phyloP scores from a whole-genome alignment of 2,888 invertebrate species.

The Trichogramma evanescens region DNA sequence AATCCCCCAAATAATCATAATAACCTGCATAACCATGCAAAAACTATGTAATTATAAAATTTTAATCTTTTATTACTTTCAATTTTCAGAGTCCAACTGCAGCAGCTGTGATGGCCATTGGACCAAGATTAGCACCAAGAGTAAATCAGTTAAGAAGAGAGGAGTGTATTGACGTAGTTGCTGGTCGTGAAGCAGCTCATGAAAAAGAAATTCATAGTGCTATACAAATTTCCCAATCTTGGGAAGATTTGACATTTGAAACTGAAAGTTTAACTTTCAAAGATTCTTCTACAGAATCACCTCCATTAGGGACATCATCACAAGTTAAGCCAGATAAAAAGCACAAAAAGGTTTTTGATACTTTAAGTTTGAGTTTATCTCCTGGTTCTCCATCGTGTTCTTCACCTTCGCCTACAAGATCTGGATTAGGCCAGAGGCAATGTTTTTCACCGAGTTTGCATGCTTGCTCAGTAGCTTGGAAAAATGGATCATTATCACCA shows the following conservation, averaged over 20 bases:
- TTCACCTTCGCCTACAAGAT: conserved; percentile 58
- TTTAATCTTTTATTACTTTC: conserved; percentile 10
- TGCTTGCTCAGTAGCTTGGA: conserved; percentile 45
- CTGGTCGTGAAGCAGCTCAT: conserved; percentile 81
- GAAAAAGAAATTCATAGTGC: conserved; percentile 86
- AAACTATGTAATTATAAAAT: neutral
- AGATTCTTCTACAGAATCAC: conserved; percentile 37
- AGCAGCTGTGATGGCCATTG: conserved; percentile 18
- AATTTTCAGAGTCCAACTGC: conserved; percentile 48
- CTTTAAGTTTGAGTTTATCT: conserved; percentile 45
- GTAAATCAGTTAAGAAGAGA: conserved; percentile 84
- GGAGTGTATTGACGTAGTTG: conserved; percentile 74
- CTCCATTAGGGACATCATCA: conserved; percentile 31
- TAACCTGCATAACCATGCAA: neutral
- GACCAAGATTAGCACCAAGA: conserved; percentile 69
- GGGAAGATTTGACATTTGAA: conserved; percentile 81
- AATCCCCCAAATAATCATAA: neutral
- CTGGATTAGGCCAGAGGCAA: conserved; percentile 48
- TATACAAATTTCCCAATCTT: conserved; percentile 91
- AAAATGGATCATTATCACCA: conserved; percentile 60
- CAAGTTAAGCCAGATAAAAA: conserved; percentile 35
- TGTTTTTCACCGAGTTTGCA: conserved; percentile 55
- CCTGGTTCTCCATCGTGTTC: conserved; percentile 50
- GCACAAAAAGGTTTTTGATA: conserved; percentile 42
- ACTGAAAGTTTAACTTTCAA: conserved; percentile 51